Evolutionary conservation across 2,113 vertebrate genomes (phyloP).

Genomic region (Ageneiosus marmoratus): DNA sequence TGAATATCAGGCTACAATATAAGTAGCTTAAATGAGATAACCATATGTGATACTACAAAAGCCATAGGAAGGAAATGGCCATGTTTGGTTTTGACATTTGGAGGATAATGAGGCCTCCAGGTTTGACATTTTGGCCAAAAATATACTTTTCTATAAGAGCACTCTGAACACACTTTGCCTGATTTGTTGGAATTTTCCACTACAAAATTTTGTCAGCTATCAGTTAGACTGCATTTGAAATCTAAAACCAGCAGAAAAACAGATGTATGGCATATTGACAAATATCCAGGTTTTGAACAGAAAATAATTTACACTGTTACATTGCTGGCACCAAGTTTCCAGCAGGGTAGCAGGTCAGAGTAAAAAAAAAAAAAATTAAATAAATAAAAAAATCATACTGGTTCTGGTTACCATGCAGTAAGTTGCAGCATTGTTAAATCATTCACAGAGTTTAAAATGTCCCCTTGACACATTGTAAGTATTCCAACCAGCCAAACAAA

Average conservation of each 20-base stretch:
- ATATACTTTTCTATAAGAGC: background rate
- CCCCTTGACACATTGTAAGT: background rate
- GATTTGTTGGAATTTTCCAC: background rate
- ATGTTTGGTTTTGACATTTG: slow-evolving; percentile 30
- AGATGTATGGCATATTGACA: background rate
- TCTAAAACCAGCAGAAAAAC: background rate
- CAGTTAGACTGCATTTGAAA: background rate
- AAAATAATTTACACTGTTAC: background rate
- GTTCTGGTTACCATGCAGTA: background rate
- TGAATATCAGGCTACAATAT: background rate
- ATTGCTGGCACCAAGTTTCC: background rate
- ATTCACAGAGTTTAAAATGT: slow-evolving; percentile 8
- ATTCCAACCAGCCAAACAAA: slow-evolving; percentile 19
- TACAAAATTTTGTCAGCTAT: background rate
- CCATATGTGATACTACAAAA: background rate
- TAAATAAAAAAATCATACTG: background rate
- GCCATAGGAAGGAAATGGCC: background rate
- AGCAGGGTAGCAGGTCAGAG: background rate
- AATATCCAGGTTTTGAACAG: background rate
- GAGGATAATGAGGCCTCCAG: slow-evolving; percentile 19
- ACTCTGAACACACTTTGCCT: background rate
- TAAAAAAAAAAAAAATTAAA: background rate
- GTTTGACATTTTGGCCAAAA: background rate
- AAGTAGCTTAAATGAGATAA: slow-evolving; percentile 9
- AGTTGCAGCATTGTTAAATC: slow-evolving; percentile 25